These are phyloP conservation scores for Eidolon helvum DNA, from an alignment of 2,113 vertebrate genomes.

Conservation along the genomic window DNA sequence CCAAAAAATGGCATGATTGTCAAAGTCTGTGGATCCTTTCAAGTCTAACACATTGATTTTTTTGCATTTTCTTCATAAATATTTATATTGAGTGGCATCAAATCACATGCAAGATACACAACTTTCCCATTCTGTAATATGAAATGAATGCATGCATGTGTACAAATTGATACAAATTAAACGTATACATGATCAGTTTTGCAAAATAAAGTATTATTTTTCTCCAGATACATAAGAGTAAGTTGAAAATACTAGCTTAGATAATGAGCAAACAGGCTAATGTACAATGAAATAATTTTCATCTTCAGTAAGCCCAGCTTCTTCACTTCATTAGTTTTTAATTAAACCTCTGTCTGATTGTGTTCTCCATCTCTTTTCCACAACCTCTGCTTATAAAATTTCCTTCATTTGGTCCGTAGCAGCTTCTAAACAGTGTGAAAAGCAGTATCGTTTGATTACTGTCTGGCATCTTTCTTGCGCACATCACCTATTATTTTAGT, in stretches of 20 bases:
- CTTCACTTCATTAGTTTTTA: constrained; percentile 78
- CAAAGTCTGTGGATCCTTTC: neutral
- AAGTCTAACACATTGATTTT: neutral
- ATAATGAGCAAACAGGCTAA: constrained; percentile 64
- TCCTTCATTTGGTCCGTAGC: constrained; percentile 23
- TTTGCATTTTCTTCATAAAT: constrained; percentile 11
- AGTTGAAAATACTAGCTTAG: constrained; percentile 54
- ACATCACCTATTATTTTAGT: neutral
- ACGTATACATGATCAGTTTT: constrained; percentile 40
- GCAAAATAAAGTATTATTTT: constrained; percentile 73
- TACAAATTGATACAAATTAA: constrained; percentile 27
- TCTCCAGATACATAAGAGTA: constrained; percentile 48
- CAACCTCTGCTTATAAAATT: constrained; percentile 50
- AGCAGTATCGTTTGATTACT: neutral
- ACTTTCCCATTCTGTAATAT: neutral
- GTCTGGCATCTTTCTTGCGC: neutral
- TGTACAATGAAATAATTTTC: constrained; percentile 68
- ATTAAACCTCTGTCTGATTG: constrained; percentile 77
- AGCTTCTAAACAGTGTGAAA: neutral
- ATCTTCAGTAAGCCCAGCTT: constrained; percentile 49
- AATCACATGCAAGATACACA: neutral
- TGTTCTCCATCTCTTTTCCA: constrained; percentile 57
- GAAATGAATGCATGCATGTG: neutral
- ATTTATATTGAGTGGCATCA: neutral
- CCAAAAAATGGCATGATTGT: neutral